These are phyloP conservation scores for Harpalus rufipes DNA, from an alignment of 2,888 invertebrate species.

Conservation along the genomic window DNA sequence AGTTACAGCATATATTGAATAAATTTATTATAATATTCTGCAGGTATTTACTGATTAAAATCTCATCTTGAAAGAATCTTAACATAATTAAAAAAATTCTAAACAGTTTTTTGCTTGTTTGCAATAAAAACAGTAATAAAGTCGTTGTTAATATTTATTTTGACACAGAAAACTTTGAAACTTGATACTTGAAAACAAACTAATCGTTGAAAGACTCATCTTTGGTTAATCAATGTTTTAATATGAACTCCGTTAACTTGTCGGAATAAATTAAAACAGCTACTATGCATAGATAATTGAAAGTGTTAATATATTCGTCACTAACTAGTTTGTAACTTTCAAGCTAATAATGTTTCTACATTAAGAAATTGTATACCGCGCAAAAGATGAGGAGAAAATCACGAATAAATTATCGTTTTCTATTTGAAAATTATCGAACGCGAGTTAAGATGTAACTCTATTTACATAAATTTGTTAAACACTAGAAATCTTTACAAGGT, in stretches of 20 bases:
- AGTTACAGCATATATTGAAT: not conserved
- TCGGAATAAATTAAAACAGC: constrained; percentile 56
- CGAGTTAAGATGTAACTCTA: constrained; percentile 2
- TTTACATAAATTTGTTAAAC: constrained; percentile 4
- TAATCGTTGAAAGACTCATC: constrained; percentile 39
- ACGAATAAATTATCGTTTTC: constrained; percentile 12
- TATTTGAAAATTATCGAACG: constrained; percentile 3
- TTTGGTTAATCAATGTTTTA: constrained; percentile 29
- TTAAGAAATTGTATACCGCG: constrained; percentile 41
- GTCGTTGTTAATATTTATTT: constrained; percentile 43
- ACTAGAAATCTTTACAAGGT: not conserved
- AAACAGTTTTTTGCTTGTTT: not conserved
- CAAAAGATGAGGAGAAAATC: constrained; percentile 16
- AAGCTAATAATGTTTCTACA: constrained; percentile 51
- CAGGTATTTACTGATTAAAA: not conserved
- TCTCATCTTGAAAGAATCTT: not conserved
- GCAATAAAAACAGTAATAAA: constrained; percentile 38
- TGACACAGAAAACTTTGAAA: constrained; percentile 49
- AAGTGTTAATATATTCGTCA: constrained; percentile 58
- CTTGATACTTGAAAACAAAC: constrained; percentile 35
- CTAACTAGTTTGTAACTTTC: constrained; percentile 60
- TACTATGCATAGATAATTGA: constrained; percentile 60
- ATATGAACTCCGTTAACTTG: constrained; percentile 53
- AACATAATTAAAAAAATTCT: not conserved
- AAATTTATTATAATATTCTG: not conserved